Percentiles rank a stretch among this genome's conserved stretches.
These are phyloP conservation scores for Emmelina monodactyla DNA, from an alignment of 2,888 invertebrate species.

Conservation along the genomic window DNA sequence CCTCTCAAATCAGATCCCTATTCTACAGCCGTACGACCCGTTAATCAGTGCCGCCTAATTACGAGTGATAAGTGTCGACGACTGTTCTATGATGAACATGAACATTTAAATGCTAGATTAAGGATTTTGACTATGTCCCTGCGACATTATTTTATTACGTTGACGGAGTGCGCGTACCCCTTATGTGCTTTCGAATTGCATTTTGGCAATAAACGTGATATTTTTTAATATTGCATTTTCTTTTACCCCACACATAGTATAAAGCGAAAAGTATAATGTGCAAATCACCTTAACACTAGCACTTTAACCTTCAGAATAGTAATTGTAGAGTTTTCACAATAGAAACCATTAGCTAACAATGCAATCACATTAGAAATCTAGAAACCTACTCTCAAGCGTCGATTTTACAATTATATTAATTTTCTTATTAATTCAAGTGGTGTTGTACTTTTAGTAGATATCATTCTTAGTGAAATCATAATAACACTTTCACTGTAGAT, in stretches of 20 bases:
- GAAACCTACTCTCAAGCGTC: background rate
- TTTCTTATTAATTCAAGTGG: slow-evolving; percentile 4
- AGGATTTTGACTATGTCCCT: slow-evolving; percentile 26
- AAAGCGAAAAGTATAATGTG: slow-evolving; percentile 5
- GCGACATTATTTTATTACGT: slow-evolving; percentile 48
- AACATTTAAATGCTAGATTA: slow-evolving; percentile 26
- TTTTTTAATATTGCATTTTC: slow-evolving; percentile 38
- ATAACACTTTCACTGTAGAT: slow-evolving; percentile 46
- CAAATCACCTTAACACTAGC: background rate
- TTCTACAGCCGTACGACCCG: slow-evolving; percentile 53
- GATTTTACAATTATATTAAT: background rate
- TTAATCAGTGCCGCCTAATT: slow-evolving; percentile 51
- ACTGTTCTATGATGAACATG: slow-evolving; percentile 41
- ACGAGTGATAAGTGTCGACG: slow-evolving; percentile 29
- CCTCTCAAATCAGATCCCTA: slow-evolving; percentile 28
- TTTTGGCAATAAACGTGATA: slow-evolving; percentile 61
- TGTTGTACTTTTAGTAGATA: slow-evolving; percentile 2
- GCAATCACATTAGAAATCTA: slow-evolving; percentile 1
- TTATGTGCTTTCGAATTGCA: slow-evolving; percentile 64
- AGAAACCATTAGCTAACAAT: background rate
- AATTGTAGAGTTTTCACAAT: slow-evolving; percentile 16
- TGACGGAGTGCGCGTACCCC: slow-evolving; percentile 58
- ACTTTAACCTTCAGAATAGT: slow-evolving; percentile 7
- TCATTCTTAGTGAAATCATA: slow-evolving; percentile 5
- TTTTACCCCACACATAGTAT: slow-evolving; percentile 16